Evolutionary conservation across 1,140 invertebrate genomes (phyloP).

Genomic region (Antheraea mylitta): DNA sequence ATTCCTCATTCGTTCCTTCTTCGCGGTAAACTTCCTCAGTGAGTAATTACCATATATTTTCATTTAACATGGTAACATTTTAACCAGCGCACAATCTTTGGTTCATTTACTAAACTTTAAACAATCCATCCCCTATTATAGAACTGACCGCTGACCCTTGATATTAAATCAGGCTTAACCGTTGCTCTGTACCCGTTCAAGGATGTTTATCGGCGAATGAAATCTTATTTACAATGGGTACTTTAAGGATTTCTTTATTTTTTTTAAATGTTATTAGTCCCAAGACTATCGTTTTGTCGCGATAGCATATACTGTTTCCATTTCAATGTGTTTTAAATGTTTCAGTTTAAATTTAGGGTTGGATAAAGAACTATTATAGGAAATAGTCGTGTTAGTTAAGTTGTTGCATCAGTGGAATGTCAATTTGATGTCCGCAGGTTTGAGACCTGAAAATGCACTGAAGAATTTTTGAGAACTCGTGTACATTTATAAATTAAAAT

Average conservation of each 20-base stretch:
- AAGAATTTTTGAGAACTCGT: too few relatives aligned
- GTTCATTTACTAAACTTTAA: slow-evolving; percentile 18
- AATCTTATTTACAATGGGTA: slow-evolving; percentile 56
- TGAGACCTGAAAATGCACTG: too few relatives aligned
- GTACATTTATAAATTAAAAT: too few relatives aligned
- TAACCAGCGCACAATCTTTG: slow-evolving; percentile 46
- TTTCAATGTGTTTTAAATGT: slow-evolving; percentile 6
- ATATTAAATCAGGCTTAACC: slow-evolving; percentile 60
- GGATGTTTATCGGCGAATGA: slow-evolving; percentile 53
- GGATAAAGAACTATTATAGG: background rate
- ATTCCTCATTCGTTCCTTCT: too few relatives aligned
- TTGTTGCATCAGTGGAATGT: too few relatives aligned
- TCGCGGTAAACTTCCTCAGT: too few relatives aligned
- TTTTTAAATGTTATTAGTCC: slow-evolving; percentile 72
- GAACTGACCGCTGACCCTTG: slow-evolving; percentile 47
- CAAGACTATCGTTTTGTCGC: slow-evolving; percentile 35
- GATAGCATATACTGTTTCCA: background rate
- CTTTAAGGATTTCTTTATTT: slow-evolving; percentile 57
- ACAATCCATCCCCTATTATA: slow-evolving; percentile 15
- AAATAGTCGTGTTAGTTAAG: too few relatives aligned
- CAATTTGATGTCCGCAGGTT: too few relatives aligned
- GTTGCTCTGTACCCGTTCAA: slow-evolving; percentile 42
- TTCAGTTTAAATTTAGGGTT: background rate
- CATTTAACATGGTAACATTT: too few relatives aligned
- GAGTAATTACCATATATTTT: too few relatives aligned